Base-by-base conservation (phyloP, 2,888 invertebrate genomes). In the Epinotia bilunana region DNA sequence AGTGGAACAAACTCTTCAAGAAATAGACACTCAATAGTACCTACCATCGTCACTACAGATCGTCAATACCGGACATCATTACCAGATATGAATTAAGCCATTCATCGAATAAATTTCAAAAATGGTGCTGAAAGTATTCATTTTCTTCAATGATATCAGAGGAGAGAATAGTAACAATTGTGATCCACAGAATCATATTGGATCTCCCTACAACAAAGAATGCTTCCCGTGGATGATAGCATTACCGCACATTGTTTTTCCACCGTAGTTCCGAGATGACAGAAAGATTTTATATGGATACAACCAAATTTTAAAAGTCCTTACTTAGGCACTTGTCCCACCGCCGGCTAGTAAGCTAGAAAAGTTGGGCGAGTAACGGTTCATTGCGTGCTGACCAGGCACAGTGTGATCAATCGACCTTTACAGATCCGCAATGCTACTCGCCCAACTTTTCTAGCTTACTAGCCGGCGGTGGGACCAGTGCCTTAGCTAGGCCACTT, bases 1-100 rank as follows among this genome's bases (percentile, higher is more conserved):
- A 88, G 78, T 91, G 91, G 91, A 91, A 89, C 81, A 88, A 89
- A 81, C 83, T 91, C 49, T 91, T 91, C 81, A 90, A 89, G 79
- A 91, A 91, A 82, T 91, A 87, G 88, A 82, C 80, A 49, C 49
- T n/a, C 43, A 65, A 64, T 39, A 46, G 20, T 53, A 65, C 28
- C 20, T 53, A 11, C 9, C 9, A 71, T 62, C 12, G 11, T 55
- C 28, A 71, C 13, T 49, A 71, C 33, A n/a, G 43, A 46, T 60
- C 43, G n/a, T 39, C 43, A 68, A 68, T 68, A 68, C 57, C n/a
- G 68, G 58, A 58, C 23, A 58, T 57, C 5, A 69, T 58, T 28
- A 65, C 28, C 6, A 43, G 6, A 28, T 16, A 6, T 28, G 1
- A 58, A 57, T 20, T 12, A 13, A 13, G 0, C 16, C 20, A 49